A percentile compares a stretch with the other conserved stretches of the same genome.
These are phyloP conservation scores for Ditula angustiorana DNA, from an alignment of 2,888 invertebrate species.

Conservation along the genomic window DNA sequence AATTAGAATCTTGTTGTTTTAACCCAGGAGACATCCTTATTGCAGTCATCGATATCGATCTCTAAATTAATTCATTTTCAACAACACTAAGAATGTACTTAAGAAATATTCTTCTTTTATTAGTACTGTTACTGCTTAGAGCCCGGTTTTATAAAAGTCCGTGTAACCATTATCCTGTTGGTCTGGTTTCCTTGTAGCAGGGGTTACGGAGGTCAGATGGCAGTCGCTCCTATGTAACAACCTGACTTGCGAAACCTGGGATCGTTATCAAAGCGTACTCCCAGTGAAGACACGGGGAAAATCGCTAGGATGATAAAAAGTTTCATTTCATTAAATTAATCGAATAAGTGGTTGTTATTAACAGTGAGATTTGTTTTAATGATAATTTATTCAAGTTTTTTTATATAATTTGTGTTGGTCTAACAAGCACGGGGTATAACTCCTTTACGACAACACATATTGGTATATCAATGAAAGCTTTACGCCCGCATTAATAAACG, in stretches of 20 bases:
- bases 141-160: no score
- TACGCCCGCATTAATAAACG: neutral
- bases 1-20: no score
- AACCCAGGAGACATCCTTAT: no score
- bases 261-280: no score
- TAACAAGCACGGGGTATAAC: slow-evolving; percentile 18
- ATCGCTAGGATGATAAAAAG: no score
- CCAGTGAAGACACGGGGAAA: no score
- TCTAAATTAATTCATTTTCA: neutral
- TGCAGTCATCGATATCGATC: neutral
- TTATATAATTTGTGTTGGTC: slow-evolving; percentile 9
- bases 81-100: neutral
- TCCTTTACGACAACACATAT: neutral
- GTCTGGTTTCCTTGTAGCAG: no score
- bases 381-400: slow-evolving; percentile 25
- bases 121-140: no score
- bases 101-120: neutral
- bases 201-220: no score
- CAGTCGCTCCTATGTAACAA: no score
- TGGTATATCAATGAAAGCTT: slow-evolving; percentile 5
- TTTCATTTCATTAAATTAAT: neutral
- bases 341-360: slow-evolving; percentile 31
- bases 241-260: no score
- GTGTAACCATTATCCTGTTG: no score
- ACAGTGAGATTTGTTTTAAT: slow-evolving; percentile 39